Conservation (phyloP, 2,113 vertebrate genomes). For the Amblyopsis rosae region DNA sequence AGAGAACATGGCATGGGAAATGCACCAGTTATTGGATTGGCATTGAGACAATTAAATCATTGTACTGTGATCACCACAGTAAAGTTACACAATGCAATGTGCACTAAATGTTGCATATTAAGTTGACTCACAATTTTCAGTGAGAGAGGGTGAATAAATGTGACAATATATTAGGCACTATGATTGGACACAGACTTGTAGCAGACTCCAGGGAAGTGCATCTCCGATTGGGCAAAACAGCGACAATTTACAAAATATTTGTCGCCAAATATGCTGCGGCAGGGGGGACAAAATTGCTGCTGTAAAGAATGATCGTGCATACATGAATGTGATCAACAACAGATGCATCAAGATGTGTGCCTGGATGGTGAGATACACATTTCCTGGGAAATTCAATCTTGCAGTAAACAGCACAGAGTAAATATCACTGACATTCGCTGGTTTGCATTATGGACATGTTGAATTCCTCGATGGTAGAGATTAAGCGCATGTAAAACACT, state of each 20-base stretch:
- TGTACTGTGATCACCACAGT: neutral
- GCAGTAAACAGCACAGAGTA: conserved; percentile 2
- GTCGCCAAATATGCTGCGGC: neutral
- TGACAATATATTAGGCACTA: conserved; percentile 21
- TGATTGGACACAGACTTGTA: conserved; percentile 29
- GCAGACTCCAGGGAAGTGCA: conserved; percentile 5
- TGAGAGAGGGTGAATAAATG: conserved; percentile 25
- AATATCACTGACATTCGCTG: neutral
- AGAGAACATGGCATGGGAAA: conserved; percentile 35
- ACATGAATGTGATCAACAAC: neutral
- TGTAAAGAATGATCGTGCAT: conserved; percentile 6
- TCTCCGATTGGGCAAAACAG: neutral
- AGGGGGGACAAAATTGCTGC: conserved; percentile 2
- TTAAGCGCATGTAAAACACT: neutral
- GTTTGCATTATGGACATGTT: neutral
- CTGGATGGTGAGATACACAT: neutral
- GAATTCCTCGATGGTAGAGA: neutral
- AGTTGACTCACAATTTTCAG: conserved; percentile 39
- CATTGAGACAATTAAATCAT: conserved; percentile 23
- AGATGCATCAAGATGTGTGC: conserved; percentile 4
- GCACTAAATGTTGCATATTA: neutral
- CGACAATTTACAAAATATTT: conserved; percentile 1
- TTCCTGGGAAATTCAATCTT: neutral
- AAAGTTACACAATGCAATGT: too few relatives aligned
- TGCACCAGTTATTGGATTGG: conserved; percentile 17